Conservation (phyloP, 2,113 vertebrate species). For the Peromyscus maniculatus region DNA sequence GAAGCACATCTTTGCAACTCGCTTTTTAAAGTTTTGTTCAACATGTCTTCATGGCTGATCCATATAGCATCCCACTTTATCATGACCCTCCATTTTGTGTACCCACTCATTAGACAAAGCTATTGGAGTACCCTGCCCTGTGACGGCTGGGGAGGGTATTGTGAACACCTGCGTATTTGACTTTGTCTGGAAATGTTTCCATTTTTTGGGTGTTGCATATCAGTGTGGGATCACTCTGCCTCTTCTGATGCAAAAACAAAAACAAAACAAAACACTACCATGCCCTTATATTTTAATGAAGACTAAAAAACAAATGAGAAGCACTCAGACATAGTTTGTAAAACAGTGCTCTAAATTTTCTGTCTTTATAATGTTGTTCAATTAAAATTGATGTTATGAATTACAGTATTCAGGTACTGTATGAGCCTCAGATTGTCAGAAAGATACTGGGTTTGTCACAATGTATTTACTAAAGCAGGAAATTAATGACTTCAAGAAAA, state of each 20-base stretch:
- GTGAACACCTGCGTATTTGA: background rate
- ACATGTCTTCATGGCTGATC: background rate
- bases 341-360: background rate
- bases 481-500: background rate
- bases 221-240: background rate
- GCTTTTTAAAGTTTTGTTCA: background rate
- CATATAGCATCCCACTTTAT: background rate
- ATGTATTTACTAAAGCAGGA: constrained; percentile 26
- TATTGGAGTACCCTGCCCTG: background rate
- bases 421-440: background rate
- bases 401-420: background rate
- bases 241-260: background rate
- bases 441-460: constrained; percentile 14
- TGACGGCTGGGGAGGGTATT: background rate
- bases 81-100: background rate
- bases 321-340: background rate
- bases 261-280: background rate
- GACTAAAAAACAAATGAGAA: background rate
- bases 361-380: background rate
- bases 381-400: background rate
- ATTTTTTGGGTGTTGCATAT: background rate
- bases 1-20: background rate
- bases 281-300: background rate
- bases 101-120: background rate
- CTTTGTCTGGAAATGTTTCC: background rate